A percentile compares a stretch with the other conserved stretches of the same genome.
These are phyloP conservation scores for Anguilla marmorata DNA, from an alignment of 2,797 vertebrate species.

Conservation along the genomic window DNA sequence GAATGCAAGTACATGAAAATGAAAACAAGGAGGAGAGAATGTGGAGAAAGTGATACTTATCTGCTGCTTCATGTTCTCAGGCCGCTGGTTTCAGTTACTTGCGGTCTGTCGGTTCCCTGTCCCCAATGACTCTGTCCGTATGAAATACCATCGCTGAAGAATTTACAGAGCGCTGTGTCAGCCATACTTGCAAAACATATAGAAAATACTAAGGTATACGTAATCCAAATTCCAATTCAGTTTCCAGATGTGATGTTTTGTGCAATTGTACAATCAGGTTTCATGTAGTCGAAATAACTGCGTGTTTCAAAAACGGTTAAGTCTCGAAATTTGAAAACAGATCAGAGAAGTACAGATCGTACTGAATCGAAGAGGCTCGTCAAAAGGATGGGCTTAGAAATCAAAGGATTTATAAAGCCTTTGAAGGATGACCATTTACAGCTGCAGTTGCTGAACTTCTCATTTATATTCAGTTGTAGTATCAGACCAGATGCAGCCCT, in stretches of 20 bases:
- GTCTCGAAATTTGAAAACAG: background rate
- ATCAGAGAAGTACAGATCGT: background rate
- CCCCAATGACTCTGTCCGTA: background rate
- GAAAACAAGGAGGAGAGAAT: slow-evolving; percentile 48
- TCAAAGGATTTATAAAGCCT: no score
- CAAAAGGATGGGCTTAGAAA: no score
- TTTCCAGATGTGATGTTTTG: background rate
- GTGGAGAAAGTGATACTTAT: slow-evolving; percentile 33
- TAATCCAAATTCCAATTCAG: background rate
- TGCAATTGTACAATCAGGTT: background rate
- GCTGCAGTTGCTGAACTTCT: background rate
- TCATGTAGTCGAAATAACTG: background rate
- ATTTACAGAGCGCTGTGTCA: background rate
- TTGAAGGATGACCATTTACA: background rate
- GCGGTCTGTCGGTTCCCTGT: background rate
- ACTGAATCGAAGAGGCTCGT: background rate
- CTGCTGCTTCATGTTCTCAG: background rate
- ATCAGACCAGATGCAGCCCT: background rate
- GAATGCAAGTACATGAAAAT: slow-evolving; percentile 51
- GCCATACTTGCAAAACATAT: background rate
- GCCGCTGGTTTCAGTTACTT: background rate
- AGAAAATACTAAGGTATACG: background rate
- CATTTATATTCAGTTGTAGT: background rate
- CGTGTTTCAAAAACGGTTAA: no score
- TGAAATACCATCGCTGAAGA: background rate